These are phyloP conservation scores for Physeter macrocephalus DNA, from an alignment of 2,113 vertebrate genomes.

Conservation along the genomic window DNA sequence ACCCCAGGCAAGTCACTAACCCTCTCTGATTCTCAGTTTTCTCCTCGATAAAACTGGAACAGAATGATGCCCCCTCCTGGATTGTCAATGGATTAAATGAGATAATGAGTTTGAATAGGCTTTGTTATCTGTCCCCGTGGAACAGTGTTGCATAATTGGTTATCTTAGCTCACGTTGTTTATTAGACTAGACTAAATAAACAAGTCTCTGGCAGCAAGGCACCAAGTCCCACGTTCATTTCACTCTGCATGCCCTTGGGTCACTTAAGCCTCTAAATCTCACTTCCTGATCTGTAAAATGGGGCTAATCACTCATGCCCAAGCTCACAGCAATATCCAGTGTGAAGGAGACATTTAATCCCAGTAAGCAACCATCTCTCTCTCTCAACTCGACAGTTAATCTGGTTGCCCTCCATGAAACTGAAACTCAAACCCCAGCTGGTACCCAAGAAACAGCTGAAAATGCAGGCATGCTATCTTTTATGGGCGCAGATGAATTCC, in stretches of 20 bases:
- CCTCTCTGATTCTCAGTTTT: not conserved
- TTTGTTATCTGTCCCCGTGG: not conserved
- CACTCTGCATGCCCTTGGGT: not conserved
- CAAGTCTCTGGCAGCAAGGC: not conserved
- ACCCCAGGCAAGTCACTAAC: not conserved
- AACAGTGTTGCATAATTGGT: accelerated
- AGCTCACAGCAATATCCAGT: not conserved
- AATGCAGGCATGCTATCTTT: not conserved
- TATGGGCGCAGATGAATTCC: not conserved
- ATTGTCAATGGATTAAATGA: not conserved
- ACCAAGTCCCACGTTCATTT: not conserved
- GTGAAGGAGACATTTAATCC: not conserved
- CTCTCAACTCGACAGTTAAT: not conserved
- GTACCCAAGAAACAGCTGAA: slow-evolving; percentile 19
- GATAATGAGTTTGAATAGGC: not conserved
- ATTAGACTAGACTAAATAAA: not conserved
- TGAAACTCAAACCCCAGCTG: not conserved
- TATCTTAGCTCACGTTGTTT: not conserved
- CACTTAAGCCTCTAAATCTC: not conserved
- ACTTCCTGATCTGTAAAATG: not conserved
- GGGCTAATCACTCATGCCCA: not conserved
- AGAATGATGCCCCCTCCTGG: not conserved
- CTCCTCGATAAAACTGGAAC: not conserved
- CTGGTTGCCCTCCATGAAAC: not conserved
- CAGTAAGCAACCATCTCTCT: not conserved